Conservation (phyloP, 2,113 vertebrate genomes). For the Chaenogobius annularis region DNA sequence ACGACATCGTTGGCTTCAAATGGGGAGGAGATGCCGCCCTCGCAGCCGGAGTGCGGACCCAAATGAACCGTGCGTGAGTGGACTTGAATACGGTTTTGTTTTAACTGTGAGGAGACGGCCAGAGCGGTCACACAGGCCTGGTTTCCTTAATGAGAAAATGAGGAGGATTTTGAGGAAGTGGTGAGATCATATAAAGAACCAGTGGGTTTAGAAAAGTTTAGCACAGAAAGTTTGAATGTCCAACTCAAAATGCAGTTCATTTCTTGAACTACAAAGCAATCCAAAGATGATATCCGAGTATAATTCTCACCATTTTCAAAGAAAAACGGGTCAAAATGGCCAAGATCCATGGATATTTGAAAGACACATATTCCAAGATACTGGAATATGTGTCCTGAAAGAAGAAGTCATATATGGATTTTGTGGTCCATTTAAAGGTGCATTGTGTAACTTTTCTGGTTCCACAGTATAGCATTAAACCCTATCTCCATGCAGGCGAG, state of each 20-base stretch:
- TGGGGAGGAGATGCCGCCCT: neutral
- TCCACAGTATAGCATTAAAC: too few species aligned
- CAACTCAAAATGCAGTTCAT: neutral
- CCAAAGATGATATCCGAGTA: neutral
- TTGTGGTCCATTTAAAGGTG: too few species aligned
- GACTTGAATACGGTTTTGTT: neutral
- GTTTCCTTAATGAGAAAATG: neutral
- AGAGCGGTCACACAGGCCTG: neutral
- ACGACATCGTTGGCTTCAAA: conserved; percentile 3
- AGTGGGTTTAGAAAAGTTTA: neutral
- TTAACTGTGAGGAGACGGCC: neutral
- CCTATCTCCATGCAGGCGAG: too few species aligned
- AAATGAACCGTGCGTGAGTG: neutral
- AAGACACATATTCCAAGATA: too few species aligned
- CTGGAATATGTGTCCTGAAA: too few species aligned
- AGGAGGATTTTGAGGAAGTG: neutral
- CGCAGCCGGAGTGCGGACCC: neutral
- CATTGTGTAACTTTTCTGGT: too few species aligned
- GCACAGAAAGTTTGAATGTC: neutral
- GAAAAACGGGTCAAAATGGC: too few species aligned
- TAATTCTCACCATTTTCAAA: neutral
- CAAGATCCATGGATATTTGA: neutral
- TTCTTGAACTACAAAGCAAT: too few species aligned
- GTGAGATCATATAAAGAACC: neutral
- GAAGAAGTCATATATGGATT: too few species aligned